These are phyloP conservation scores for Rhagoletis pomonella DNA, from an alignment of 1,140 invertebrate species.

Conservation along the genomic window DNA sequence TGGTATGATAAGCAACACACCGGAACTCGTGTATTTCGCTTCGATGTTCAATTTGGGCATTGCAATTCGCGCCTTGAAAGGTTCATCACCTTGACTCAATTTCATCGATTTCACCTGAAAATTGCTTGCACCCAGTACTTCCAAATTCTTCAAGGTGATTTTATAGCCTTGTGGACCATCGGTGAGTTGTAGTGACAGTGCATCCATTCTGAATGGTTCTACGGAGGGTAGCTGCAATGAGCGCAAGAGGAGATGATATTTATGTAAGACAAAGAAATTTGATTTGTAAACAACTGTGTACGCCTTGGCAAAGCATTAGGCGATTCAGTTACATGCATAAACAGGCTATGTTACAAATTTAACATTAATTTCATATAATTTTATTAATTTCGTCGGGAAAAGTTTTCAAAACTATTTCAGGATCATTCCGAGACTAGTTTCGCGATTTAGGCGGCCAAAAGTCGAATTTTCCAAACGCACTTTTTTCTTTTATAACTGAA, in stretches of 20 bases:
- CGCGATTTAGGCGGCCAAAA: too few species aligned
- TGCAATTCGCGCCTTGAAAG: slow-evolving; percentile 80
- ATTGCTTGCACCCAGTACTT: slow-evolving; percentile 82
- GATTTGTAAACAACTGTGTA: too few species aligned
- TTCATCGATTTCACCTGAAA: slow-evolving; percentile 80
- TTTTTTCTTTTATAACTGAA: too few species aligned
- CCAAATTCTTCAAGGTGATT: slow-evolving; percentile 80
- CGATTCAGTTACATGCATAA: too few species aligned
- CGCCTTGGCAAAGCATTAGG: too few species aligned
- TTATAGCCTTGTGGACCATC: slow-evolving; percentile 83
- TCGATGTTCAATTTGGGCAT: slow-evolving; percentile 82
- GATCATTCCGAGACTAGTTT: too few species aligned
- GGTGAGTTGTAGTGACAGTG: slow-evolving; percentile 80
- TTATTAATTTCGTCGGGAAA: too few species aligned
- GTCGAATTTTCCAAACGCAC: too few species aligned
- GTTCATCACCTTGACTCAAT: slow-evolving; percentile 76
- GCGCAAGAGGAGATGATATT: background rate
- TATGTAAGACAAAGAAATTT: too few species aligned
- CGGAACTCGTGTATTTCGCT: slow-evolving; percentile 82
- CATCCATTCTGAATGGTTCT: slow-evolving; percentile 83
- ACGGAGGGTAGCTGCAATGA: slow-evolving; percentile 78
- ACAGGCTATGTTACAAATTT: too few species aligned
- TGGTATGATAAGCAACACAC: slow-evolving; percentile 82
- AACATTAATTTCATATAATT: too few species aligned
- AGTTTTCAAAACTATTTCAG: too few species aligned